Percentiles rank a stretch among this genome's conserved stretches.
These are phyloP conservation scores for Aphidius colemani DNA, from an alignment of 2,888 invertebrate species.

Conservation along the genomic window DNA sequence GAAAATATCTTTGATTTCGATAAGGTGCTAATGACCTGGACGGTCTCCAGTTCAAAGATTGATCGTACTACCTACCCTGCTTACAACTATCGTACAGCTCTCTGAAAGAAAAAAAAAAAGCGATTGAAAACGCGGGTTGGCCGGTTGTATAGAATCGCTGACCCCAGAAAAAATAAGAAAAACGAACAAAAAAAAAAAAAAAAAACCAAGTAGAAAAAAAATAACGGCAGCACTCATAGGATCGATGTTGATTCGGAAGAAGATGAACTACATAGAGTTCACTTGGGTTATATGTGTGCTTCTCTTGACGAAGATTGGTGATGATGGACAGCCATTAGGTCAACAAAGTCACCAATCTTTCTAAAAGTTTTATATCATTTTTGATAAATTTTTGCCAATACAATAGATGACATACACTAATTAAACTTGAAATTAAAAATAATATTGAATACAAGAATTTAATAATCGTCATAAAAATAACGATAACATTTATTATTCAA, in stretches of 20 bases:
- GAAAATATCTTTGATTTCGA: conserved; percentile 37
- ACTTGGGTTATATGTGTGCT: conserved; percentile 3
- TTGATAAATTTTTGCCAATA: too few relatives aligned
- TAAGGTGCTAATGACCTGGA: conserved; percentile 41
- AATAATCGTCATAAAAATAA: too few relatives aligned
- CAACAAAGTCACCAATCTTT: conserved; percentile 21
- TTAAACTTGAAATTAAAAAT: too few relatives aligned
- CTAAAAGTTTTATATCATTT: background rate
- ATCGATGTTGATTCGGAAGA: conserved; percentile 9
- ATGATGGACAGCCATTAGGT: conserved; percentile 30
- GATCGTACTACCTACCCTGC: conserved; percentile 33
- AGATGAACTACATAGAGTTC: conserved; percentile 11
- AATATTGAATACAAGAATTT: too few relatives aligned
- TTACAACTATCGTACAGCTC: conserved; percentile 17
- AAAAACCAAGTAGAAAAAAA: background rate
- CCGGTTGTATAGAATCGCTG: conserved; percentile 32
- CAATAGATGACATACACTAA: too few relatives aligned
- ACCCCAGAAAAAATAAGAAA: conserved; percentile 25
- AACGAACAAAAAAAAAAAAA: conserved; percentile 12
- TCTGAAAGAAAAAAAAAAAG: conserved; percentile 18
- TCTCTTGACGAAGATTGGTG: conserved; percentile 29
- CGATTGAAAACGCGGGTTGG: conserved; percentile 21
- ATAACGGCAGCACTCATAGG: background rate
- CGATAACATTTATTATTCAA: too few relatives aligned
- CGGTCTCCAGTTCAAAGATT: conserved; percentile 37